These are phyloP conservation scores for Eleginops maclovinus DNA, from an alignment of 2,113 vertebrate genomes.

Conservation along the genomic window DNA sequence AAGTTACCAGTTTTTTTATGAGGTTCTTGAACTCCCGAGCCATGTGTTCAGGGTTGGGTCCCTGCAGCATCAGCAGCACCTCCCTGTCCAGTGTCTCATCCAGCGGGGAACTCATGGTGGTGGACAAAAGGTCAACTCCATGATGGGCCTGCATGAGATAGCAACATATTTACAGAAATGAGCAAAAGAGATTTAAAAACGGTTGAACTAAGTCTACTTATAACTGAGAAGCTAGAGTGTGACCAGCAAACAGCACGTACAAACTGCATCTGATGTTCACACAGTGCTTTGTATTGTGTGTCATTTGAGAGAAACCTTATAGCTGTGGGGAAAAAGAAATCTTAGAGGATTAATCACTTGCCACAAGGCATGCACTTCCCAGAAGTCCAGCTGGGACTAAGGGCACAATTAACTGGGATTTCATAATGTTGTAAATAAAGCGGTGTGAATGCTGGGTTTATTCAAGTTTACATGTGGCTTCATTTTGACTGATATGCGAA, in stretches of 20 bases:
- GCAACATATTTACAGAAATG: background rate
- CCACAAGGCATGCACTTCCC: background rate
- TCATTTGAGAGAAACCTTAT: background rate
- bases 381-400: background rate
- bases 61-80: constrained; percentile 85
- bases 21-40: constrained; percentile 81
- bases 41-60: constrained; percentile 80
- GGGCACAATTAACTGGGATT: background rate
- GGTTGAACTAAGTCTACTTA: background rate
- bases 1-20: constrained; percentile 83
- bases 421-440: background rate
- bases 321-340: background rate
- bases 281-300: constrained; percentile 10
- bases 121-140: constrained; percentile 62
- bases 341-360: background rate
- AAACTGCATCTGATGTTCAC: background rate
- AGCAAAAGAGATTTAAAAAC: background rate
- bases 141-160: constrained; percentile 33
- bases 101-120: constrained; percentile 62
- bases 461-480: background rate
- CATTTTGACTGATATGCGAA: background rate
- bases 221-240: background rate
- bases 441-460: background rate
- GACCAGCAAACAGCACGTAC: background rate
- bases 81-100: constrained; percentile 87